Conservation (phyloP, 2,888 invertebrate genomes). For the Sinodicranocentrus sp. region DNA sequence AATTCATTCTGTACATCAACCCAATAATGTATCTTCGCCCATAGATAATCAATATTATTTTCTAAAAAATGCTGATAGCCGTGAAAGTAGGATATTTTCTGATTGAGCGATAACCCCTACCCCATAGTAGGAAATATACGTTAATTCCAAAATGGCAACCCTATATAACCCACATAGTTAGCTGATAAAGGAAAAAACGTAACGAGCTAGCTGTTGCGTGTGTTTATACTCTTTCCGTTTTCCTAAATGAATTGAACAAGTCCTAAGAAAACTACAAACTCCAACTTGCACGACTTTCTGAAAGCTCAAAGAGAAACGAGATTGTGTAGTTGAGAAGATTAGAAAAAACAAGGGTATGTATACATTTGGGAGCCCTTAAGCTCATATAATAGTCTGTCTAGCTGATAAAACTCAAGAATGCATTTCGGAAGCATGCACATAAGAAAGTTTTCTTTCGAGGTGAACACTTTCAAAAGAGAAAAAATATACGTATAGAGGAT, state of each 20-base stretch:
- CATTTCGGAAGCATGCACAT: neutral
- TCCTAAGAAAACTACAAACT: conserved; percentile 14
- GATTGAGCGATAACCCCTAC: too few species aligned
- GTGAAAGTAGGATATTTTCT: too few species aligned
- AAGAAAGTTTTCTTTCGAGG: neutral
- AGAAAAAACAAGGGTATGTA: conserved; percentile 60
- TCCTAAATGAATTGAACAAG: conserved; percentile 50
- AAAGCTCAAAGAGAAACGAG: conserved; percentile 32
- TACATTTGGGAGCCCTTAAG: conserved; percentile 68
- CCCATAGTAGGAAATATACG: conserved; percentile 43
- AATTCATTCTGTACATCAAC: too few species aligned
- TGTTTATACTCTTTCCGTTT: conserved; percentile 5
- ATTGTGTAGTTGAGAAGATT: conserved; percentile 59
- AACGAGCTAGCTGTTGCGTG: conserved; percentile 65
- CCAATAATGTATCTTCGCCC: too few species aligned
- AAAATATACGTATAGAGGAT: neutral
- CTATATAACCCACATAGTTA: too few species aligned
- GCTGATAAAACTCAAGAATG: conserved; percentile 8
- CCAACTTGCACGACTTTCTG: neutral
- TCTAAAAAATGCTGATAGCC: too few species aligned
- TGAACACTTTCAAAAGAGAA: neutral
- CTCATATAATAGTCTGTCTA: conserved; percentile 50
- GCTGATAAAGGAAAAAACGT: conserved; percentile 48
- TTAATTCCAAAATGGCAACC: conserved; percentile 25
- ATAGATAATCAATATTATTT: too few species aligned